phyloP scores from a whole-genome alignment of 2,797 vertebrate genomes.

The Aythya fuligula region DNA sequence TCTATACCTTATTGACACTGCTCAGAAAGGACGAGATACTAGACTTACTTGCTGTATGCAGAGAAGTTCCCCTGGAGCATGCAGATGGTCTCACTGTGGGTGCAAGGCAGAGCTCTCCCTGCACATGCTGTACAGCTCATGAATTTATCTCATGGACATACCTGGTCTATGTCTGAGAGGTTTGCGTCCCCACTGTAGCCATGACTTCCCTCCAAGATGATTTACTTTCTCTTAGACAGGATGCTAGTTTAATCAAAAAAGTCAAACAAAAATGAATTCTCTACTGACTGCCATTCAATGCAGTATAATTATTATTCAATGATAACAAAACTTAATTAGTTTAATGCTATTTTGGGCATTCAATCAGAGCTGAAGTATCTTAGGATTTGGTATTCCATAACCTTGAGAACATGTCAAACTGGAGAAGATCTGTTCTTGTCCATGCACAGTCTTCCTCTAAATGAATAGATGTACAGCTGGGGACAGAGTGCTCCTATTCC shows the following conservation, averaged over 20 bases:
- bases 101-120: neutral
- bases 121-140: neutral
- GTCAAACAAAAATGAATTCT: neutral
- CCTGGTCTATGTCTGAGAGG: neutral
- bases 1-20: neutral
- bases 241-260: neutral
- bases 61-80: neutral
- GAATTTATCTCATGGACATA: neutral
- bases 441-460: neutral
- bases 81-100: neutral
- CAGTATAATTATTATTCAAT: neutral
- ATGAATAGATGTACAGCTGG: neutral
- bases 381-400: neutral
- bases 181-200: neutral
- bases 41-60: fast-evolving
- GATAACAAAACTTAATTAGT: neutral
- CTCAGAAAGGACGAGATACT: neutral
- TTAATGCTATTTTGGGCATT: slow-evolving; percentile 24
- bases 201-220: neutral
- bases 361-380: neutral
- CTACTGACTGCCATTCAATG: neutral
- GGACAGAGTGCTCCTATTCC: neutral
- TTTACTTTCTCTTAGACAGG: neutral
- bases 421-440: neutral
- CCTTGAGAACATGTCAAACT: neutral